A percentile compares a stretch with the other conserved stretches of the same genome.
phyloP scores from a whole-genome alignment of 30 jellyfish, hydroid and myxozoan genomes.

The Catostylus mosaicus region DNA sequence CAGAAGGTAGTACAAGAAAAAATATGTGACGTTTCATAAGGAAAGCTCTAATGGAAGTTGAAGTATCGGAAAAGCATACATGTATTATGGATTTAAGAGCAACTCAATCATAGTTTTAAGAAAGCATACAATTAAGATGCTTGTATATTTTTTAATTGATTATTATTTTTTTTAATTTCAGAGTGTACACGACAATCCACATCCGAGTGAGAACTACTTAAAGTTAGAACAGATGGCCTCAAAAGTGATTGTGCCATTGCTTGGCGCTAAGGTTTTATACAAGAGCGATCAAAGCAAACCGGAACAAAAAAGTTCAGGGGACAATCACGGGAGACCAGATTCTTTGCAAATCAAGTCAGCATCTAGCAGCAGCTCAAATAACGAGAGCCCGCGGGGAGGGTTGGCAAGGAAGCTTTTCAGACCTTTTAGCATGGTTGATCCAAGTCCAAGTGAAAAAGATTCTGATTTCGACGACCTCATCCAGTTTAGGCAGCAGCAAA shows the following conservation, averaged over 20 bases:
- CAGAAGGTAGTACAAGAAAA: no score
- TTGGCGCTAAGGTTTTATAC: slow-evolving; percentile 86
- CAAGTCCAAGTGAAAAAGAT: slow-evolving; percentile 66
- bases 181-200: slow-evolving; percentile 88
- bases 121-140: no score
- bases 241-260: slow-evolving; percentile 75
- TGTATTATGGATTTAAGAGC: no score
- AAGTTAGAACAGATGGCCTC: slow-evolving; percentile 87
- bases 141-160: no score
- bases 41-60: no score
- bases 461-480: slow-evolving; percentile 90
- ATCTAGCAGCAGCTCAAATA: slow-evolving; percentile 23
- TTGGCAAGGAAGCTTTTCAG: slow-evolving; percentile 33
- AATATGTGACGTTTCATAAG: no score
- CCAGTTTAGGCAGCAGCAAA: slow-evolving; percentile 70
- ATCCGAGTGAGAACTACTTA: slow-evolving; percentile 82
- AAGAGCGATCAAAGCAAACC: background rate
- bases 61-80: no score
- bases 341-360: slow-evolving; percentile 25
- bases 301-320: background rate
- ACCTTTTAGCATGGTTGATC: slow-evolving; percentile 79
- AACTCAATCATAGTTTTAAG: no score
- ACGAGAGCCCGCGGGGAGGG: slow-evolving; percentile 56
- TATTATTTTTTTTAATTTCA: slow-evolving; percentile 4
- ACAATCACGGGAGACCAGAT: slow-evolving; percentile 17